phyloP scores from a whole-genome alignment of 2,888 invertebrate genomes.

The Volucella inanis region DNA sequence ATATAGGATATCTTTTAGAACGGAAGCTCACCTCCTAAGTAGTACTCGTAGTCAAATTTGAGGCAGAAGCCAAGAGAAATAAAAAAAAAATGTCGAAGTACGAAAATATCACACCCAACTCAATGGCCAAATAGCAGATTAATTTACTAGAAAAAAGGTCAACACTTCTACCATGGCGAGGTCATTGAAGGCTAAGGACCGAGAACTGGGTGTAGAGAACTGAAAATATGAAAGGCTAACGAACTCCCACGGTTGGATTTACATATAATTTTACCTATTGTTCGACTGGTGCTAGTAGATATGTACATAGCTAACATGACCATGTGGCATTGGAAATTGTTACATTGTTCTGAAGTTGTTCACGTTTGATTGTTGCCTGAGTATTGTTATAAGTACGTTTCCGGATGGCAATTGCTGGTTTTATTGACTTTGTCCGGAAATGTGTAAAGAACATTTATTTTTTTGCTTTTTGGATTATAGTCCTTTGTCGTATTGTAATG shows the following conservation, averaged over 20 bases:
- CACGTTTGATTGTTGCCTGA: not conserved
- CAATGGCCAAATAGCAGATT: slow-evolving; percentile 21
- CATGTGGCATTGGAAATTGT: not conserved
- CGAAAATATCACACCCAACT: slow-evolving; percentile 21
- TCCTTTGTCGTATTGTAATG: too few species aligned
- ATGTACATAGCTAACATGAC: not conserved
- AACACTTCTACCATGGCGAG: slow-evolving; percentile 18
- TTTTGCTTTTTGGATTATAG: not conserved
- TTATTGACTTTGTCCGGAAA: slow-evolving; percentile 21
- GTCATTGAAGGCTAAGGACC: not conserved
- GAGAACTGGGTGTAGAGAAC: too few species aligned
- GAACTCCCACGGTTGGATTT: slow-evolving; percentile 27
- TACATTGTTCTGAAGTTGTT: slow-evolving; percentile 5
- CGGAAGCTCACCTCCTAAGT: slow-evolving; percentile 18
- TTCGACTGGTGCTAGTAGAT: not conserved
- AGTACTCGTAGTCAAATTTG: not conserved
- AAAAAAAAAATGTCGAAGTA: not conserved
- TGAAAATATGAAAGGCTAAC: slow-evolving; percentile 22
- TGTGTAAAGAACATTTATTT: slow-evolving; percentile 6
- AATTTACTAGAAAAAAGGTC: slow-evolving; percentile 23
- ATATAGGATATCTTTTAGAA: slow-evolving; percentile 4
- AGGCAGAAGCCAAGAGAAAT: not conserved
- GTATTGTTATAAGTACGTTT: slow-evolving; percentile 4
- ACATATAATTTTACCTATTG: slow-evolving; percentile 8
- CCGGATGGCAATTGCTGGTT: not conserved